Base-by-base conservation (phyloP, 2,888 invertebrate species). In the Leptodirus hochenwartii region DNA sequence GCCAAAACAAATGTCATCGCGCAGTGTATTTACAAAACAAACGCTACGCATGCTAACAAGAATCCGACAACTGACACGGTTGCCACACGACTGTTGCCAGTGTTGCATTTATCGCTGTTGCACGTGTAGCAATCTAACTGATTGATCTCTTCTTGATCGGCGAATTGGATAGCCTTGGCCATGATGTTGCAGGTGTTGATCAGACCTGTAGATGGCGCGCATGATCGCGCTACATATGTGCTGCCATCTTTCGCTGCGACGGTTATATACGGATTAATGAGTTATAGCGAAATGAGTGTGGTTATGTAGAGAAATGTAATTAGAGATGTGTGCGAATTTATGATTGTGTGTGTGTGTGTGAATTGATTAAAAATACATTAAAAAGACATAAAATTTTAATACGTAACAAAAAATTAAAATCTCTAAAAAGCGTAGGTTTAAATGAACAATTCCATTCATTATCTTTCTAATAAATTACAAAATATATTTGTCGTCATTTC, bases 81-180 rank as follows among this genome's bases (percentile, higher is more conserved):
- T 35, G 41, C 15, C 39, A 34, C 17, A 37, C 31, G 29, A 33
- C 44, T 30, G 29, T 34, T 22, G 13, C 50, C 48, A 3, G 50
- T 47, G 30, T 52, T 52, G 34, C 52, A 52, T 31, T 50, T 47
- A 31, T 52, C 52, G 4, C 41, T 40, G 23, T 47, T 44, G 39
- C 52, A 52, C 17, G 47, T 45, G 30, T 36, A 41, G 37, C 52
- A 52, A 10, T 39, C 30, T 11, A 40, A 22, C n/a, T 27, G 22
- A 5, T 40, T 26, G 20, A 41, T 25, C 1, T 43, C 31, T 2
- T 39, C 32, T 27, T 42, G 39, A 22, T 39, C 34, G 17, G 41
- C 40, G 29, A 44, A 41, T 8, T 47, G 44, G 10, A 48, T 16
- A 13, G 44, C 29, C 27, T 42, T 40, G 3, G 47, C 49, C 15